Evolutionary conservation across 2,113 vertebrate genomes (phyloP).

Genomic region (Pelodiscus sinensis): DNA sequence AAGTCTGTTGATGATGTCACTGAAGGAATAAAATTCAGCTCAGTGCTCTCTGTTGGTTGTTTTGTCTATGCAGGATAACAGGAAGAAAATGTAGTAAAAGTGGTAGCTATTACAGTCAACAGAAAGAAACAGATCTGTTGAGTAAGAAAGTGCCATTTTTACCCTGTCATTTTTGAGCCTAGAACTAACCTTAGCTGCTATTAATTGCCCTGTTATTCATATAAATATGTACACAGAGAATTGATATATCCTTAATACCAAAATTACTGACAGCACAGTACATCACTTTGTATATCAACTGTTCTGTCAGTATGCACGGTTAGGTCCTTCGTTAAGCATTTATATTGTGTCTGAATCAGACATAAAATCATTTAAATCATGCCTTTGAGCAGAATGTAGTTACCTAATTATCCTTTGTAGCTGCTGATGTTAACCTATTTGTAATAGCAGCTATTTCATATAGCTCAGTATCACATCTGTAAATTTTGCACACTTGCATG

Average conservation of each 20-base stretch:
- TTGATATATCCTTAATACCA: slow-evolving; percentile 23
- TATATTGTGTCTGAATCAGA: slow-evolving; percentile 32
- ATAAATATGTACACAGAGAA: neutral
- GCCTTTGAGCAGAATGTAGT: slow-evolving; percentile 48
- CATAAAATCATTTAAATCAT: slow-evolving; percentile 39
- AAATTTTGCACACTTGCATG: slow-evolving; percentile 30
- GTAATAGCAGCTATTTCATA: slow-evolving; percentile 46
- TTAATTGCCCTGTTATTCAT: neutral
- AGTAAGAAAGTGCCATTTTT: neutral
- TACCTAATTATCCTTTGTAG: slow-evolving; percentile 61
- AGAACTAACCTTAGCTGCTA: neutral
- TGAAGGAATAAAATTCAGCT: neutral
- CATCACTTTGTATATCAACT: slow-evolving; percentile 32
- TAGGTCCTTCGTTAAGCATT: slow-evolving; percentile 20
- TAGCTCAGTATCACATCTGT: slow-evolving; percentile 47
- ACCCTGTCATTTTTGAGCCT: neutral
- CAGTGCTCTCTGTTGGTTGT: neutral
- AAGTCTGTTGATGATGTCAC: neutral
- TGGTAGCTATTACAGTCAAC: rapidly evolving
- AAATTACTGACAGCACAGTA: neutral
- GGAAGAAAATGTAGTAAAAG: neutral
- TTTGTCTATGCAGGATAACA: neutral
- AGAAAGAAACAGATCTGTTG: neutral
- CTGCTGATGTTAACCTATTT: slow-evolving; percentile 47
- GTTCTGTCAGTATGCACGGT: neutral